Evolutionary conservation across 2,113 vertebrate genomes (phyloP).

Genomic region (Cynopterus brachyotis): DNA sequence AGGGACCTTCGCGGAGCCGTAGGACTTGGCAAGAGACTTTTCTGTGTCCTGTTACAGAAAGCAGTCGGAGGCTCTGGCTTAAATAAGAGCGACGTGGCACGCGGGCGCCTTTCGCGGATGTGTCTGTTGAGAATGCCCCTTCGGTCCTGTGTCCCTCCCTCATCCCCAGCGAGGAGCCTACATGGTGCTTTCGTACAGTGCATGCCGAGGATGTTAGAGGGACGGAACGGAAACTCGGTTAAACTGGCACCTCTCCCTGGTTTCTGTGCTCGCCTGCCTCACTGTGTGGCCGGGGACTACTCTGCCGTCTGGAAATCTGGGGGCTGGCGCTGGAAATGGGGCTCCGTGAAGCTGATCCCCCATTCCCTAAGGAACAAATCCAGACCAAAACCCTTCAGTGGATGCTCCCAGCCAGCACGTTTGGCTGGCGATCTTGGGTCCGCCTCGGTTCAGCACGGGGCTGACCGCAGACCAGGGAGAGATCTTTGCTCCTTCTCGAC

Average conservation of each 20-base stretch:
- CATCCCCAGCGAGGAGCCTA: background rate
- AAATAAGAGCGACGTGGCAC: background rate
- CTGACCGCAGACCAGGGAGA: background rate
- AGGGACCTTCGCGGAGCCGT: background rate
- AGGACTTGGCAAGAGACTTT: background rate
- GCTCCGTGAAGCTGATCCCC: background rate
- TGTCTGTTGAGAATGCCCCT: background rate
- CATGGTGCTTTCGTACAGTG: background rate
- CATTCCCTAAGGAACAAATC: background rate
- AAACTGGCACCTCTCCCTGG: background rate
- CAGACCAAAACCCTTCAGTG: background rate
- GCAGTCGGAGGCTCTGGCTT: background rate
- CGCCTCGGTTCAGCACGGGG: background rate
- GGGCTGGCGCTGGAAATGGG: background rate
- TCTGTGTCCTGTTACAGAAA: background rate
- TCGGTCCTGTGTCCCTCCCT: background rate
- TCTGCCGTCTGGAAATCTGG: background rate
- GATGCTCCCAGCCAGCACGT: background rate
- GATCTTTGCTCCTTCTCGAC: background rate
- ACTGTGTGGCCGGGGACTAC: background rate
- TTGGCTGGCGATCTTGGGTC: background rate
- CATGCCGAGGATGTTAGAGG: background rate
- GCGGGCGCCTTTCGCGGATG: background rate
- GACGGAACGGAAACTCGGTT: background rate
- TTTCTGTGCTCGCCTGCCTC: background rate